These are phyloP conservation scores for Synanthedon myopaeformis DNA, from an alignment of 2,888 invertebrate genomes.

Conservation along the genomic window DNA sequence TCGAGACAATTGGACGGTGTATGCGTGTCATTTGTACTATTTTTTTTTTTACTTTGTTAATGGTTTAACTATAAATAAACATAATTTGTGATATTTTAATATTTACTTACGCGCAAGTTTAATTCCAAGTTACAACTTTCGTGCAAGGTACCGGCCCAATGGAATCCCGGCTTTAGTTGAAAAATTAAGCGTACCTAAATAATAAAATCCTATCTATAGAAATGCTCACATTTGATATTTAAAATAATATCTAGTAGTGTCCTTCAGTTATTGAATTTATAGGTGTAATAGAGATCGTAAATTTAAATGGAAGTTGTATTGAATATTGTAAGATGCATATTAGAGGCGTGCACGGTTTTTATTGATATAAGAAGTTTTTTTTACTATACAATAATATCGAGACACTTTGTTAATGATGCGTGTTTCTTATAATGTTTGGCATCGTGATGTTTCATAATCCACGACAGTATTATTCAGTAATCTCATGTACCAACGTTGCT, in stretches of 20 bases:
- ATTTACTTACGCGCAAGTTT: no score
- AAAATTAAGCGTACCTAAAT: constrained; percentile 4
- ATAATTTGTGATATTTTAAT: no score
- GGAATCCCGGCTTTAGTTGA: no score
- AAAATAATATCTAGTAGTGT: constrained; percentile 45
- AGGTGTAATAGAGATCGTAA: constrained; percentile 54
- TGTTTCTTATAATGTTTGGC: constrained; percentile 24
- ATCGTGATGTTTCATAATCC: constrained; percentile 36
- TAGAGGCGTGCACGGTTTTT: constrained; percentile 55
- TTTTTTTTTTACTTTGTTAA: no score
- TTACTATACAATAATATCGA: constrained; percentile 41
- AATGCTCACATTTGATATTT: constrained; percentile 64
- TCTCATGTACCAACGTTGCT: constrained; percentile 70
- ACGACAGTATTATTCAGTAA: constrained; percentile 67
- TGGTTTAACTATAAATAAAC: no score
- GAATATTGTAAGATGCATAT: constrained; percentile 33
- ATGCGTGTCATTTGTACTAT: no score
- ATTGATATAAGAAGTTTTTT: constrained; percentile 39
- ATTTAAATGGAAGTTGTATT: constrained; percentile 25
- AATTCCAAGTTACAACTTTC: no score
- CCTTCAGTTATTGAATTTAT: constrained; percentile 64
- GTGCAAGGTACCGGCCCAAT: no score
- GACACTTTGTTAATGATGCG: constrained; percentile 41
- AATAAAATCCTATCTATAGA: constrained; percentile 48
- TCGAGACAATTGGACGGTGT: no score